Conservation (phyloP, 2,888 invertebrate genomes). For the Amiota minor region DNA sequence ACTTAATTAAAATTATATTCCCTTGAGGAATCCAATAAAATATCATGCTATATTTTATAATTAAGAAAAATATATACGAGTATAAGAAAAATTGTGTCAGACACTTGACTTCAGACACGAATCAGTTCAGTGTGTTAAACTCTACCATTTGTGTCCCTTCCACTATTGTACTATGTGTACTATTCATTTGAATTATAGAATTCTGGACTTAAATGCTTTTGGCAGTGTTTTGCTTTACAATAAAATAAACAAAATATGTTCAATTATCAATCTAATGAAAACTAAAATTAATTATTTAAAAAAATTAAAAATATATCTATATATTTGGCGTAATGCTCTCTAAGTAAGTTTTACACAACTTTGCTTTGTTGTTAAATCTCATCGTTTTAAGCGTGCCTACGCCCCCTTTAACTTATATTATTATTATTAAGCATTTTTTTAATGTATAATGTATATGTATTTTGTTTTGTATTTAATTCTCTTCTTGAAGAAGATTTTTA, state of each 20-base stretch:
- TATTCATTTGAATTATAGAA: too few relatives aligned
- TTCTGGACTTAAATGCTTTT: too few relatives aligned
- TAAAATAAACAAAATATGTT: too few relatives aligned
- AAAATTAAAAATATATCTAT: neutral
- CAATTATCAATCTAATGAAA: too few relatives aligned
- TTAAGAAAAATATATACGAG: slow-evolving; percentile 1
- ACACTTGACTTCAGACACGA: slow-evolving; percentile 4
- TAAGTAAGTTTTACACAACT: neutral
- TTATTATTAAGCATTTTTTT: too few relatives aligned
- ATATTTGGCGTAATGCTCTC: slow-evolving; percentile 20
- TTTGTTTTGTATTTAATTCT: neutral
- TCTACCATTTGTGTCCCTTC: too few relatives aligned
- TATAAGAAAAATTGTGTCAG: slow-evolving; percentile 10
- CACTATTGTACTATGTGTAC: too few relatives aligned
- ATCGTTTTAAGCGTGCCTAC: too few relatives aligned
- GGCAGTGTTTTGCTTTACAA: too few relatives aligned
- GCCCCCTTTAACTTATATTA: too few relatives aligned
- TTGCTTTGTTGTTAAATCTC: neutral
- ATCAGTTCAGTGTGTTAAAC: slow-evolving; percentile 5
- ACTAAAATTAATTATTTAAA: neutral
- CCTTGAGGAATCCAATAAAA: neutral
- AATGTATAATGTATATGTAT: too few relatives aligned
- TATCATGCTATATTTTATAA: neutral
- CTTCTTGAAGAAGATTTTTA: slow-evolving; percentile 32
- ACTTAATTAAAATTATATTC: neutral